phyloP scores from a whole-genome alignment of 2,113 vertebrate species.

The Jaculus jaculus region DNA sequence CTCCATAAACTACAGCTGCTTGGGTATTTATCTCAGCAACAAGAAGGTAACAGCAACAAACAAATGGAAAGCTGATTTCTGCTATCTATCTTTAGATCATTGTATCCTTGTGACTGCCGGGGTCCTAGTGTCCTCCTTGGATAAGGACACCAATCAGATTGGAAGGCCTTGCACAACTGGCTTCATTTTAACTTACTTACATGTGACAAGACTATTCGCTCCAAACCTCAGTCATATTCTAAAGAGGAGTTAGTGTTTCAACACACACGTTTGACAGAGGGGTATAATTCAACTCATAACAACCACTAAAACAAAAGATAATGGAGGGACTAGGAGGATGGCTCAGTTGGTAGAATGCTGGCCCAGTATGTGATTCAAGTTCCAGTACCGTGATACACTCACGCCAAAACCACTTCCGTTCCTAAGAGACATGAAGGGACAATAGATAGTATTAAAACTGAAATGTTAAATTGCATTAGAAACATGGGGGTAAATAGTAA shows the following conservation, averaged over 20 bases:
- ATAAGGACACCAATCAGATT: not conserved
- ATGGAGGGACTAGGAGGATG: not conserved
- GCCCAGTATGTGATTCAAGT: too few relatives aligned
- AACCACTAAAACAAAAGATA: not conserved
- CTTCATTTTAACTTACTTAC: not conserved
- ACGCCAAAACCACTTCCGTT: too few relatives aligned
- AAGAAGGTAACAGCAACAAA: too few relatives aligned
- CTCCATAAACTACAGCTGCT: too few relatives aligned
- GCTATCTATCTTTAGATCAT: not conserved
- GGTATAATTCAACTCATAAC: not conserved
- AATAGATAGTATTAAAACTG: conserved; percentile 4
- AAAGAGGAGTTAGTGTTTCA: not conserved
- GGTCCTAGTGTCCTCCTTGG: not conserved
- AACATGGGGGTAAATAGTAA: not conserved
- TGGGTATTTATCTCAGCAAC: too few relatives aligned
- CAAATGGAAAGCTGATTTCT: not conserved
- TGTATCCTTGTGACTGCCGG: not conserved
- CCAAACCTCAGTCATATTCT: not conserved
- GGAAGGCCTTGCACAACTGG: not conserved
- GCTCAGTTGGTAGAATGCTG: too few relatives aligned
- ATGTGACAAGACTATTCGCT: not conserved
- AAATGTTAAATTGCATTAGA: not conserved
- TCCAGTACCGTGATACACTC: too few relatives aligned
- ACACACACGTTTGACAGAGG: not conserved
- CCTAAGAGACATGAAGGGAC: not conserved